Base-by-base conservation (phyloP, 1,140 invertebrate genomes). In the Harpegnathos saltator region DNA sequence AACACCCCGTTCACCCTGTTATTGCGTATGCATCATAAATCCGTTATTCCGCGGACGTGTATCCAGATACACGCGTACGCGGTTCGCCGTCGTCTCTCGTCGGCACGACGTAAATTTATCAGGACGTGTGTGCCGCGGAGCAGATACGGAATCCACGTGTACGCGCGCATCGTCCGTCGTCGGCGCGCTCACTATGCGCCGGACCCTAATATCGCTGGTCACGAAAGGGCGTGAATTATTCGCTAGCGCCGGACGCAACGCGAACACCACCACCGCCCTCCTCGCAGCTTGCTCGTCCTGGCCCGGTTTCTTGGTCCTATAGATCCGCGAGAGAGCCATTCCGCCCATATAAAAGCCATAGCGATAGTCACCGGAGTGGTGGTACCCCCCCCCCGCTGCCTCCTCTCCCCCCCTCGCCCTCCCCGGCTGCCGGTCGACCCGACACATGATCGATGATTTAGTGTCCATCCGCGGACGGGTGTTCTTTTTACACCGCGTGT, bases 201-300 rank as follows among this genome's bases (percentile, higher is more conserved):
- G 22, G 12, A 22, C 19, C 33, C 56, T 73, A 44, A 62, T 52
- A 63, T 62, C 33, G 26, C 33, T 26, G 38, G 73, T 15, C 59
- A 75, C 73, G 24, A 75, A 61, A 75, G 73, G 58, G 26, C 3
- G n/a, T 75, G 44, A 73, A 73, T 75, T 75, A 75, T 75, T 63
- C 26, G 29, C 19, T 58, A n/a, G 22, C 29, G 24, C 15, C 15
- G 58, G 24, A 29, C 38, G 33, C 33, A 5, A 44, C 33, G 14
- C 33, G n/a, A 38, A 74, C 26, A 58, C 22, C 17, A 44, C 38
- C 38, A 4, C 9, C 38, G 0, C 9, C 38, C 38, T 44, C 9
- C 3, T 4, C 38, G 38, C 38, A 44, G n/a, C 38, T 7, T 1
- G 4, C 22, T 50, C 29, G 44, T 29, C 1, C 72, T 9, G 38